Conservation (phyloP, 2,797 vertebrate species). For the Astyanax mexicanus region DNA sequence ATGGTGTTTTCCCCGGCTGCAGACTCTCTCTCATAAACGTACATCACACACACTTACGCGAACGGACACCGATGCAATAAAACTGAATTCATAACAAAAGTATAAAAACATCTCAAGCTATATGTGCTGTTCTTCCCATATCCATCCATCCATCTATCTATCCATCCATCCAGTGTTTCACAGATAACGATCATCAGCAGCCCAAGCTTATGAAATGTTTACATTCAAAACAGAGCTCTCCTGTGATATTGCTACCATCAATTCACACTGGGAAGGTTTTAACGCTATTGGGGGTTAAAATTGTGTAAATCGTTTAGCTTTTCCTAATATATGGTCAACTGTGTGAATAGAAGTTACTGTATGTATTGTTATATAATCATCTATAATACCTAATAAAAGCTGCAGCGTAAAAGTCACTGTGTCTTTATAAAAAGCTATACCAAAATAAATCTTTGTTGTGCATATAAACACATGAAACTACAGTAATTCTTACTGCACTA, state of each 20-base stretch:
- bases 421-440: no score
- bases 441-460: no score
- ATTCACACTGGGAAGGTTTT: constrained; percentile 5
- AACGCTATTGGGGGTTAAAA: background rate
- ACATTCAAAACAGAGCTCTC: background rate
- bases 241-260: background rate
- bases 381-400: no score
- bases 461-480: no score
- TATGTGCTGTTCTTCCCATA: background rate
- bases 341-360: no score
- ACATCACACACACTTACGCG: background rate
- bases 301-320: background rate
- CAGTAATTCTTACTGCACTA: no score
- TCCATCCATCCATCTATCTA: background rate
- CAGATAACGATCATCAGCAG: constrained; percentile 1
- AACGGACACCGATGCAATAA: background rate
- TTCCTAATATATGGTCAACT: no score
- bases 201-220: constrained; percentile 1
- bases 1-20: background rate
- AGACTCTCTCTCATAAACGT: background rate
- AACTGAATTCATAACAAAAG: background rate
- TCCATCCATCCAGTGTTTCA: no score
- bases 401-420: no score
- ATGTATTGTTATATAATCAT: no score
- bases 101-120: background rate